phyloP scores from a whole-genome alignment of 2,797 vertebrate species.

The Melanitta fusca region DNA sequence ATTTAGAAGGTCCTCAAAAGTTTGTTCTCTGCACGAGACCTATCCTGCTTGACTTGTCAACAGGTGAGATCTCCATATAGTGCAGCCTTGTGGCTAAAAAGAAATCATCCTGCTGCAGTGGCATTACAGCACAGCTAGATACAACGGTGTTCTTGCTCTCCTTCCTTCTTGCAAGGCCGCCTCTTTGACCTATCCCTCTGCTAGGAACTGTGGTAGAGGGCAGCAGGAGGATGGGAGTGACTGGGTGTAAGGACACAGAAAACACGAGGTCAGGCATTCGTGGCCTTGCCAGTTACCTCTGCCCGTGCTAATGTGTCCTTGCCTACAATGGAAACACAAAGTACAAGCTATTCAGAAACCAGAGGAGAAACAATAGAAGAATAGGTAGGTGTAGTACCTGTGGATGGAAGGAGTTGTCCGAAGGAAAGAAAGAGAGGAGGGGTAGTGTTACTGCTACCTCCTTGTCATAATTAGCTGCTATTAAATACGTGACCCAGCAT shows the following conservation, averaged over 20 bases:
- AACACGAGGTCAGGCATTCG: not conserved
- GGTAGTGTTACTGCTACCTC: not conserved
- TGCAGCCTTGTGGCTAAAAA: not conserved
- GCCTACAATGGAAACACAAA: not conserved
- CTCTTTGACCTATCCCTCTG: not conserved
- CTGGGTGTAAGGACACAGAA: not conserved
- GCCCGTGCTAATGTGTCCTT: rapidly evolving
- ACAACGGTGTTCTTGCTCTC: not conserved
- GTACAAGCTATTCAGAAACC: not conserved
- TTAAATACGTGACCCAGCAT: not conserved
- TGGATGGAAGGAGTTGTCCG: not conserved
- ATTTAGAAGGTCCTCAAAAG: not conserved
- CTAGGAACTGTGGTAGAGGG: not conserved
- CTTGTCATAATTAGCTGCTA: not conserved
- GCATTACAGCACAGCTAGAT: not conserved
- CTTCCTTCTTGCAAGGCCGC: not conserved
- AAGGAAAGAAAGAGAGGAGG: not conserved
- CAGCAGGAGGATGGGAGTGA: rapidly evolving
- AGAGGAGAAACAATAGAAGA: not conserved
- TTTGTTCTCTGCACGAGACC: not conserved
- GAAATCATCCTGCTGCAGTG: too few relatives aligned
- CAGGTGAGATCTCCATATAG: not conserved
- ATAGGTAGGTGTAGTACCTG: not conserved
- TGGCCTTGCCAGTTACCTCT: not conserved
- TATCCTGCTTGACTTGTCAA: too few relatives aligned